Base-by-base conservation (phyloP, 53 echinoderm and acorn worm genomes). In the Paracentrotus lividus region DNA sequence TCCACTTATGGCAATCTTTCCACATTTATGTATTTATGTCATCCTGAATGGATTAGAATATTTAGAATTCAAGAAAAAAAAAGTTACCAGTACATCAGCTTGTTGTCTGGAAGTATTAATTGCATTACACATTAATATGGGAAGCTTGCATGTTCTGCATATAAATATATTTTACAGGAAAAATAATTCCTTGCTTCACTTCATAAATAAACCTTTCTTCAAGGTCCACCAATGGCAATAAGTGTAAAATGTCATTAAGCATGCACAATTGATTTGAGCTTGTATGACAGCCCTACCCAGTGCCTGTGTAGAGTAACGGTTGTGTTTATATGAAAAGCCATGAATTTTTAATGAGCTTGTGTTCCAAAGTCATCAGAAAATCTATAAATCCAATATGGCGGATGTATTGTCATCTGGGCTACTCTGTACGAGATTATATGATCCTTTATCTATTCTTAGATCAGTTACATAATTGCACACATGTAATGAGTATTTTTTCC, bases 331-430 rank as follows among this genome's bases (percentile, higher is more conserved):
- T 76, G 91, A 87, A n/a, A 24, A 72, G 60, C 87, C 93, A 93
- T 95, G 87, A 92, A 95, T 95, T 95, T 95, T 95, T 95, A 93
- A 95, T 95, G 95, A 93, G 95, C 93, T 95, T 95, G 58, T 88
- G 94, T 69, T 67, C 69, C 58, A 68, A 68, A 57, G 75, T 72
- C 88, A 75, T 58, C 72, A 94, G 49, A 94, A 94, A 94, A 94
- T 94, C 94, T 94, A 94, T 90, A 94, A 78, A 90, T 94, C 90
- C 94, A 94, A 94, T 86, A 94, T 94, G 94, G 94, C 88, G 89
- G 94, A 64, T 34, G 91, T n/a, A 76, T 91, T 91, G 91, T 91
- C 49, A 91, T 75, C 64, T 43, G 43, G 88, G 33, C 58, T 55
- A 57, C 88, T 53, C 88, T 49, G 49, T 49, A 49, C 4, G 85